A percentile compares a stretch with the other conserved stretches of the same genome.
Evolutionary conservation across 2,888 invertebrate genomes (phyloP).

Genomic region (Platerodrilus igneus): DNA sequence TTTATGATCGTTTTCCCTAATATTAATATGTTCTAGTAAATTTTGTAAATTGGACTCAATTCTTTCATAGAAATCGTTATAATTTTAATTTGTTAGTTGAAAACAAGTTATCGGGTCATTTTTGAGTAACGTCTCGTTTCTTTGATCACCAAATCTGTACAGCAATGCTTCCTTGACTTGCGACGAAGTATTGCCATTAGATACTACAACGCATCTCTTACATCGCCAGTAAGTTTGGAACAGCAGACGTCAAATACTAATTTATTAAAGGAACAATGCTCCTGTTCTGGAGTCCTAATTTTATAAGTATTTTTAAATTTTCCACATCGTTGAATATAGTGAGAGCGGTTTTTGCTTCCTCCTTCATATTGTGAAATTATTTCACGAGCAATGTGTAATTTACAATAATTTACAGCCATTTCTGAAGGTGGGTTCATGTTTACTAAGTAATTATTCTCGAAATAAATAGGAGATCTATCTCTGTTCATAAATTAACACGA

Average conservation of each 20-base stretch:
- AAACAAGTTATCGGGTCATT: conserved; percentile 1
- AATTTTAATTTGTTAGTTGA: neutral
- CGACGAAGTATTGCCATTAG: neutral
- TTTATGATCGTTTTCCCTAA: neutral
- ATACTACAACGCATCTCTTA: too few species aligned
- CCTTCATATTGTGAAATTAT: too few species aligned
- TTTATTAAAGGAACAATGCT: too few species aligned
- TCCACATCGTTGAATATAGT: conserved; percentile 4
- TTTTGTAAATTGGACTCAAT: conserved; percentile 1
- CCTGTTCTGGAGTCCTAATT: neutral
- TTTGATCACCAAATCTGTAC: conserved; percentile 2
- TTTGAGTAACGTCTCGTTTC: conserved; percentile 1
- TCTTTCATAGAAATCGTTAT: neutral
- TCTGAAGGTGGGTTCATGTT: too few species aligned
- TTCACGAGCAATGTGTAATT: too few species aligned
- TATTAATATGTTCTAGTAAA: conserved; percentile 2
- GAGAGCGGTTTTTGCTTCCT: neutral
- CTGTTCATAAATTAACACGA: too few species aligned
- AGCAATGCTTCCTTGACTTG: neutral
- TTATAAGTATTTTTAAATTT: neutral
- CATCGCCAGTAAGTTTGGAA: too few species aligned
- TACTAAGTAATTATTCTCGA: too few species aligned
- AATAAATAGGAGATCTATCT: too few species aligned
- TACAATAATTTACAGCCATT: too few species aligned
- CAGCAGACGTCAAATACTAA: too few species aligned